Conservation (phyloP, 2,888 invertebrate genomes). For the Synergus laeviventris region DNA sequence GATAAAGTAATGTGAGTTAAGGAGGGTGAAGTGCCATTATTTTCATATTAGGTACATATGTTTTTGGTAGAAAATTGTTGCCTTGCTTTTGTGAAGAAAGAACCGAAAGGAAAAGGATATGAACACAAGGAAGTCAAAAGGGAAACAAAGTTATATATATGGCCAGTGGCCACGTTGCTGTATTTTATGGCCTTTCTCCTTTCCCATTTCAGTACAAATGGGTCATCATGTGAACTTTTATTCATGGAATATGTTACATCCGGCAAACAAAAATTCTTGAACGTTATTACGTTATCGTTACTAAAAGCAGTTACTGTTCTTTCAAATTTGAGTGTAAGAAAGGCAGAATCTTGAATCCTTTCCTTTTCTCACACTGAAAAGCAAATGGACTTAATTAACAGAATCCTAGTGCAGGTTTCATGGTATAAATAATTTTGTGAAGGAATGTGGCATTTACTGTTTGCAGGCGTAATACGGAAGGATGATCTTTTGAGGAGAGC, state of each 20-base stretch:
- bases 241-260: neutral
- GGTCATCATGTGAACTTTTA: neutral
- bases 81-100: neutral
- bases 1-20: neutral
- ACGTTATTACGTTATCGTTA: neutral
- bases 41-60: too few relatives aligned
- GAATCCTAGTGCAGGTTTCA: neutral
- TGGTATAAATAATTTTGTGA: neutral
- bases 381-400: neutral
- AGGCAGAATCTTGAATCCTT: neutral
- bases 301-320: neutral
- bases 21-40: too few relatives aligned
- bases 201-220: neutral
- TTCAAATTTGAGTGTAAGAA: neutral
- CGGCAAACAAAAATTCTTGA: neutral
- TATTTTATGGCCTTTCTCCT: neutral
- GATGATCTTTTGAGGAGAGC: slow-evolving; percentile 10
- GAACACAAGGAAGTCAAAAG: neutral
- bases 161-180: neutral
- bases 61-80: too few relatives aligned
- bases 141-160: neutral
- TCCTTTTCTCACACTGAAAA: too few relatives aligned
- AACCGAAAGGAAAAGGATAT: neutral
- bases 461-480: slow-evolving; percentile 37
- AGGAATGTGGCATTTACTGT: slow-evolving; percentile 10